Evolutionary conservation across 2,113 vertebrate genomes (phyloP).

Genomic region (Hippotragus niger): DNA sequence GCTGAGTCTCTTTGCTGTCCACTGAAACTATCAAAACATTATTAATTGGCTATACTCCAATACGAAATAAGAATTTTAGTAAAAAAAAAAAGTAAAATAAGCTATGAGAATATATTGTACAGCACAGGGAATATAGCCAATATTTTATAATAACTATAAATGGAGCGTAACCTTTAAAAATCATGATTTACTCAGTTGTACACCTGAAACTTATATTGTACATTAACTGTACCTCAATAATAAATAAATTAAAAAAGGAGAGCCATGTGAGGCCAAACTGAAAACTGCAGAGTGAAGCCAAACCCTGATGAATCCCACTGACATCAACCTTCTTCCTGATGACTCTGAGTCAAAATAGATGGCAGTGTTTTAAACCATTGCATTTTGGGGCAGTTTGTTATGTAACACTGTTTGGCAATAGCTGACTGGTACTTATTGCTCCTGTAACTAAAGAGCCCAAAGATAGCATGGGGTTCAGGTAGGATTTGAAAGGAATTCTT

Average conservation of each 20-base stretch:
- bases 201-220: neutral
- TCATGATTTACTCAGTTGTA: neutral
- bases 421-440: neutral
- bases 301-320: neutral
- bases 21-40: neutral
- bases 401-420: neutral
- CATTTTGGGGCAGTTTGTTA: neutral
- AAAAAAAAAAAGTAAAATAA: neutral
- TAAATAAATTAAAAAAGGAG: neutral
- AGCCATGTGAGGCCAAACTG: neutral
- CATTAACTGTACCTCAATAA: neutral
- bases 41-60: neutral
- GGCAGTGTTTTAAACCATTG: neutral
- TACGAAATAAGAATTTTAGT: neutral
- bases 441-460: neutral
- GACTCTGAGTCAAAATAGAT: neutral
- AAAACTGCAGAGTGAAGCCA: neutral
- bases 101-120: neutral
- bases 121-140: neutral
- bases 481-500: neutral
- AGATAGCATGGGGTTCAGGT: neutral
- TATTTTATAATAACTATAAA: neutral
- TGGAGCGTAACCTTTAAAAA: neutral
- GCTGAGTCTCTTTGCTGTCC: neutral
- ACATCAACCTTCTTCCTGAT: neutral